A percentile compares a stretch with the other conserved stretches of the same genome.
Evolutionary conservation across 2,113 vertebrate species (phyloP).

Genomic region (Campylomormyrus tamandua): DNA sequence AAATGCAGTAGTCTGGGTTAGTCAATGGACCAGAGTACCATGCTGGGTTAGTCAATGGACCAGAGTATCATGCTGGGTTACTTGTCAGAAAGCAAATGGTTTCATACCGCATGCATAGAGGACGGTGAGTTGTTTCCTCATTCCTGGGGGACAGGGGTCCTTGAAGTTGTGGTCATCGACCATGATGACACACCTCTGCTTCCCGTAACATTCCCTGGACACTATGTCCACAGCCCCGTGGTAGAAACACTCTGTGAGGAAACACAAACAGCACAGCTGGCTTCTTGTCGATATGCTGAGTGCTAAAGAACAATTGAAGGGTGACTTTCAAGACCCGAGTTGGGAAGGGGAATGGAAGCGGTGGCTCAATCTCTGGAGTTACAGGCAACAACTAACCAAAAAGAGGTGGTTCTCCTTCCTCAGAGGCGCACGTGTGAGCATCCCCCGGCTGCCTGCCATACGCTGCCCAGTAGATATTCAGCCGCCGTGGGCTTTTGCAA

Average conservation of each 20-base stretch:
- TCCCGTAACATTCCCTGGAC: constrained; percentile 76
- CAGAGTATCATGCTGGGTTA: not conserved
- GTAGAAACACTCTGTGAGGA: constrained; percentile 78
- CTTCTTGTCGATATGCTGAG: not conserved
- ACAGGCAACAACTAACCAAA: constrained; percentile 66
- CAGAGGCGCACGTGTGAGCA: constrained; percentile 59
- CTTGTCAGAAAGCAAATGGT: constrained; percentile 8
- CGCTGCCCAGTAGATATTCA: constrained; percentile 85
- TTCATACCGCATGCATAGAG: constrained; percentile 84
- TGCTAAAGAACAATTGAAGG: not conserved
- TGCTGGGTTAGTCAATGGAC: not conserved
- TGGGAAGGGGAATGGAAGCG: not conserved
- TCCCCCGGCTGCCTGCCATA: constrained; percentile 70
- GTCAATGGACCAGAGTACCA: not conserved
- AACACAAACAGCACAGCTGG: constrained; percentile 9
- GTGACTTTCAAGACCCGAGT: not conserved
- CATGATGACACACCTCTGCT: constrained; percentile 73
- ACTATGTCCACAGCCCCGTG: constrained; percentile 73
- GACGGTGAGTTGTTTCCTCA: constrained; percentile 83
- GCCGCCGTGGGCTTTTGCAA: constrained; percentile 79
- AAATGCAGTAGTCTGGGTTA: not conserved
- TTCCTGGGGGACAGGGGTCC: constrained; percentile 82
- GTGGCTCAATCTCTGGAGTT: not conserved
- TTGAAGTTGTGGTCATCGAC: constrained; percentile 72
- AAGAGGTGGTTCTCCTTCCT: constrained; percentile 49